Evolutionary conservation across 2,113 vertebrate species (phyloP), one percentile per base, ranked within the genome.

Genomic region (Melanerpes formicivorus): DNA sequence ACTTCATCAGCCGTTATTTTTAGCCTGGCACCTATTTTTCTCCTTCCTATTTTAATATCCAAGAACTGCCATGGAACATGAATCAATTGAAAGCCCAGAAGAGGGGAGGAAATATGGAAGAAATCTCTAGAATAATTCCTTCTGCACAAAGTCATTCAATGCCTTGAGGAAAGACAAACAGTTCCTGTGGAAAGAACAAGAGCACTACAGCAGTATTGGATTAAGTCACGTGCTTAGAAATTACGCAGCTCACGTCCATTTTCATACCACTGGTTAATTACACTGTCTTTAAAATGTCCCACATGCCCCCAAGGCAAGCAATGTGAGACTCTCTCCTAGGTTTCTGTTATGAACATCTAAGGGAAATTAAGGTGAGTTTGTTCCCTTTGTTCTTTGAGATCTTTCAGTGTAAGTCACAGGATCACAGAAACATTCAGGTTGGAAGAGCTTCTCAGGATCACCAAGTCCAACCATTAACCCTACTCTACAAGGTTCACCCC

Each of bases 1-100:
- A 6, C 26, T 90, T 90, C n/a, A 87, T 73, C 46, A 84, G 44
- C 63, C 84, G 71, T 50, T 89, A 85, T 82, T 95, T 93, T 87
- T 76, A 94, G 62, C 16, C 73, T 66, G 46, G 30, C 42, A 58
- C 13, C 21, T 32, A 82, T 83, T 88, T 77, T 89, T 92, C 69
- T 81, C 60, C 25, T 85, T 87, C 42, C 18, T 67, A 58, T 87
- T 84, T 87, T 91, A 85, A 90, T 88, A 92, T 92, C 42, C 50
- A 80, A 62, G n/a, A 89, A 27, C 30, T 69, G 62, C 40, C 7
- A 9, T 14, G 19, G 21, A 73, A 21, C 30, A 79, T 52, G 66
- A 85, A 94, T 84, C 65, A 84, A 66, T 59, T 77, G 34, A 64
- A 56, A 87, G 52, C 66, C 62, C 42, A 60, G 40, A 90, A 88